These are phyloP conservation scores for Paraplagusia blochii DNA, from an alignment of 2,113 vertebrate species.

Conservation along the genomic window DNA sequence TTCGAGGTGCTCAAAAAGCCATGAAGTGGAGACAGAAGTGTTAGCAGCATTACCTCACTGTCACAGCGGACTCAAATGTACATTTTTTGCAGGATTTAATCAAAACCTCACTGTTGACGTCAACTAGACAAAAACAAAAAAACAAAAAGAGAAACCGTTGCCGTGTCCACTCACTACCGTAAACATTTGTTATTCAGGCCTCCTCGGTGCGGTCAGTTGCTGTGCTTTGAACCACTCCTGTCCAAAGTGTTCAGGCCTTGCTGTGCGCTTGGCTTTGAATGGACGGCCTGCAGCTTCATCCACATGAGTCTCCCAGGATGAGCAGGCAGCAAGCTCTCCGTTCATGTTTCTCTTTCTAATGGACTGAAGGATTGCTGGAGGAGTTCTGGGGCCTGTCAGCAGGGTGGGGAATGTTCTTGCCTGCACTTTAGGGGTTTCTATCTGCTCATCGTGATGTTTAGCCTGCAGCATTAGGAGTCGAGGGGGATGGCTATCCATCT, in stretches of 20 bases:
- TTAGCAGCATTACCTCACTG: too few species aligned
- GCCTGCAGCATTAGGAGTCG: conserved; percentile 25
- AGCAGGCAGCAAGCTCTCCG: conserved; percentile 32
- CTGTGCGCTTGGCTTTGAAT: conserved; percentile 40
- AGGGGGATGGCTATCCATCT: conserved; percentile 26
- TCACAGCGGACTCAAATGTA: too few species aligned
- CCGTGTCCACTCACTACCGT: not conserved
- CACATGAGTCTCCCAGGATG: conserved; percentile 35
- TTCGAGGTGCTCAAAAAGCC: too few species aligned
- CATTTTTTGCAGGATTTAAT: too few species aligned
- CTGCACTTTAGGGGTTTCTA: conserved; percentile 28
- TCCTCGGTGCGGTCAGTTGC: conserved; percentile 8
- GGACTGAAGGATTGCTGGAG: conserved; percentile 39
- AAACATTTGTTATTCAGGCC: not conserved
- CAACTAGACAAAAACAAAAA: too few species aligned
- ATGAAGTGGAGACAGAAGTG: too few species aligned
- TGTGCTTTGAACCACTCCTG: conserved; percentile 30
- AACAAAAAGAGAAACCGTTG: not conserved
- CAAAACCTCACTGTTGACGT: too few species aligned
- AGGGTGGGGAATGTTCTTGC: conserved; percentile 35
- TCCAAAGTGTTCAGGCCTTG: conserved; percentile 22
- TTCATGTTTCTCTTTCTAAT: conserved; percentile 44
- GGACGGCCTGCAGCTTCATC: conserved; percentile 29
- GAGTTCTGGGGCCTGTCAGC: conserved; percentile 43
- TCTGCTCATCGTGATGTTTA: conserved; percentile 40